Conservation (phyloP, 1,140 invertebrate genomes). For the Pseudomyrmex gracilis region DNA sequence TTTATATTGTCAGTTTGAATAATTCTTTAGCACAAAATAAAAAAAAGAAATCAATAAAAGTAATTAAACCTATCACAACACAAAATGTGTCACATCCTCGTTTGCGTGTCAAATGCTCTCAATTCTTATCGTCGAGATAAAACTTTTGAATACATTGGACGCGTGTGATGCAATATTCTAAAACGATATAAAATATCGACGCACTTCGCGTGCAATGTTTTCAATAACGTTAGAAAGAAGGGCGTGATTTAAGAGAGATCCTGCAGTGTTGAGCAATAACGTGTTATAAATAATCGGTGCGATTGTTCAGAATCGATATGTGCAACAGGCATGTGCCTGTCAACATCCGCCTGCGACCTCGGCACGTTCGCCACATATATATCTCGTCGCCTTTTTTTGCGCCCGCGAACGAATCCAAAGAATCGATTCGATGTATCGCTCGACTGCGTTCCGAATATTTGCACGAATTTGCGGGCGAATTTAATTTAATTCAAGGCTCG, state of each 20-base stretch:
- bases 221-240: neutral
- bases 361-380: slow-evolving; percentile 65
- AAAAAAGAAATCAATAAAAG: neutral
- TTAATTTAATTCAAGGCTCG: slow-evolving; percentile 37
- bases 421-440: slow-evolving; percentile 51
- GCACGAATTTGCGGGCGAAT: slow-evolving; percentile 21
- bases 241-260: slow-evolving; percentile 35
- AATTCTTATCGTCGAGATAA: neutral
- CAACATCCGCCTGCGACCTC: slow-evolving; percentile 75
- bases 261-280: slow-evolving; percentile 20
- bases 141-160: neutral
- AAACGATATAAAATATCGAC: neutral
- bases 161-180: neutral
- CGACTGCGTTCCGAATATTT: neutral
- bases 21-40: neutral
- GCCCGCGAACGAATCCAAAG: slow-evolving; percentile 71
- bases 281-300: slow-evolving; percentile 73
- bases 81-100: neutral
- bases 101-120: neutral
- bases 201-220: neutral
- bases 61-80: too few species aligned
- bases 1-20: neutral
- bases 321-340: slow-evolving; percentile 76
- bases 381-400: slow-evolving; percentile 72
- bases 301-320: slow-evolving; percentile 63